Base-by-base conservation (phyloP, 1,140 invertebrate species). In the Camponotus vicinus region DNA sequence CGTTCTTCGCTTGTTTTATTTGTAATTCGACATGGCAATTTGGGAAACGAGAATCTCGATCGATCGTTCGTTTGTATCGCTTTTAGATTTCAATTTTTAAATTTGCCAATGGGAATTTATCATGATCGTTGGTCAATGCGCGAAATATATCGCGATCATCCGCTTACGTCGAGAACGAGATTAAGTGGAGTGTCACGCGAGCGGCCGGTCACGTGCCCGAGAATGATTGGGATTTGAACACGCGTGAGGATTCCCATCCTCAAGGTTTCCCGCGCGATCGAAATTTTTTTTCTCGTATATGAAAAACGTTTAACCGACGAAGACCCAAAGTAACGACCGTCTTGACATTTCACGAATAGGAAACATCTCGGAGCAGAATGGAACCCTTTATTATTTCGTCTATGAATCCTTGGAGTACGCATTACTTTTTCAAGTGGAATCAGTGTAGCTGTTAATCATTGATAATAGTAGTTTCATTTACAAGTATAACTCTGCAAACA, bases 101-200 rank as follows among this genome's bases (percentile, higher is more conserved):
- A 66, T 34, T 18, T 27, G 40, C 11, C n/a, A n/a, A 21, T 11
- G 57, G 18, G 8, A 63, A 8, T 61, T 40, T 18, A 34, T 8
- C 34, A 13, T 15, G n/a, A 52, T 18, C 13, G 13, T 21, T 27
- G 18, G 5, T 3, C 0, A 7, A 27, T 18, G 64, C 3, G 61
- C 27, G 40, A 77, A 61, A 42, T 59, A 37, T 77, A 8, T 27
- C 21, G 52, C 49, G 37, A 18, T 61, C 27, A 76, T 21, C 32
- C 11, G 9, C 32, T 32, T 9, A 15, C 21, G 8, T 57, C 13
- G 32, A 45, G 78, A 86, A 89, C 69, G 55, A 85, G 59, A 75
- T 79, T 57, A 32, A n/a, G 1, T 52, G 27, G 40, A 32, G 45
- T 21, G 59, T 77, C 87, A 86, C 71, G 85, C 73, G 71, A 80